Evolutionary conservation across 2,888 invertebrate species (phyloP).

Genomic region (Malacosoma neustria): DNA sequence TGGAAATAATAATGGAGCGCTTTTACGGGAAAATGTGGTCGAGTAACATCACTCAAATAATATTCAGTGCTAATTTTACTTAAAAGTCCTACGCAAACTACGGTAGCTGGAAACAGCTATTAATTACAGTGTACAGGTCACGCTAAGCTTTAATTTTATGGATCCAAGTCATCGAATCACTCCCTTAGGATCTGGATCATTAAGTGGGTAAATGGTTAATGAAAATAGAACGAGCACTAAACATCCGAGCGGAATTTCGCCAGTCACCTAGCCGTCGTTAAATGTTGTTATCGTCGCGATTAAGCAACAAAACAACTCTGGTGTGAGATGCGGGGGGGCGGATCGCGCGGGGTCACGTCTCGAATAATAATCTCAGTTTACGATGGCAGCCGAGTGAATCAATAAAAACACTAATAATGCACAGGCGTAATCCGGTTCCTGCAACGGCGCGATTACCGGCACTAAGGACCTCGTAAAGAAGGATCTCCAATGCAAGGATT

Average conservation of each 20-base stretch:
- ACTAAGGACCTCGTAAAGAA: slow-evolving; percentile 72
- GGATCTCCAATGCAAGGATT: slow-evolving; percentile 68
- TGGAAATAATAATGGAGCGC: too few species aligned
- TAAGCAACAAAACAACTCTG: slow-evolving; percentile 72
- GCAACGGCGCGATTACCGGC: slow-evolving; percentile 69
- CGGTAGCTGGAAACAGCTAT: slow-evolving; percentile 29
- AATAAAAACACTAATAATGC: slow-evolving; percentile 76
- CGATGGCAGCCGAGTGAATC: slow-evolving; percentile 73
- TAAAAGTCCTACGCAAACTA: slow-evolving; percentile 11
- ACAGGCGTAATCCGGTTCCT: slow-evolving; percentile 68
- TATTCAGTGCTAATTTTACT: background rate
- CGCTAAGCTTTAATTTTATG: slow-evolving; percentile 67
- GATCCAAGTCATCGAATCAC: slow-evolving; percentile 64
- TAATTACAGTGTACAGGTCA: slow-evolving; percentile 52
- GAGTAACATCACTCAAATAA: too few species aligned
- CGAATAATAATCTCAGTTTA: slow-evolving; percentile 75
- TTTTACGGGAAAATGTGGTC: too few species aligned
- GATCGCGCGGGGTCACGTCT: slow-evolving; percentile 41
- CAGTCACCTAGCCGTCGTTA: slow-evolving; percentile 75
- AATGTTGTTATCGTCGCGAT: slow-evolving; percentile 73
- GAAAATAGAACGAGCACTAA: slow-evolving; percentile 75
- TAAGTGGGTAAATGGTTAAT: slow-evolving; percentile 75
- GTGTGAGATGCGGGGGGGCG: slow-evolving; percentile 35
- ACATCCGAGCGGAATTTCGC: slow-evolving; percentile 72
- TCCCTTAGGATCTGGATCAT: slow-evolving; percentile 70